Evolutionary conservation across 2,797 vertebrate genomes (phyloP).

Genomic region (Anolis apletophallus): DNA sequence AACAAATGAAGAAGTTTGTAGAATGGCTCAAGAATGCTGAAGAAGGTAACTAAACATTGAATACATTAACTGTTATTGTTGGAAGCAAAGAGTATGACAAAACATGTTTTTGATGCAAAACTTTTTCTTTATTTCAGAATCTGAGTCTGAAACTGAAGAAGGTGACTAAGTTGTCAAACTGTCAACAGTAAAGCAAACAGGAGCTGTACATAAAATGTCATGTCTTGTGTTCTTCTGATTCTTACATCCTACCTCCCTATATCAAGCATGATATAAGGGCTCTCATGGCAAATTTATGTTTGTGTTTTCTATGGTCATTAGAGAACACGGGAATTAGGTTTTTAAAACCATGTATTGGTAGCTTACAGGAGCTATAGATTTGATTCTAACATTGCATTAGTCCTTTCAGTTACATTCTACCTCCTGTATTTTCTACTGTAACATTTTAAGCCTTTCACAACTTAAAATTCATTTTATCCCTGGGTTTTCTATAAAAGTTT

Average conservation of each 20-base stretch:
- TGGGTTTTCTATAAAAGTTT: constrained; percentile 81
- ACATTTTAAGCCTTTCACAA: constrained; percentile 86
- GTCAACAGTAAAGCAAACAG: constrained; percentile 85
- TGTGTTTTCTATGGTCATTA: constrained; percentile 83
- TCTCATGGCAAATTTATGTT: constrained; percentile 83
- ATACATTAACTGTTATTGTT: neutral
- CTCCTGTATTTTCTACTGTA: constrained; percentile 90
- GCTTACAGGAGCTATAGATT: constrained; percentile 79
- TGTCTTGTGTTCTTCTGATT: constrained; percentile 82
- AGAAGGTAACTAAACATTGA: constrained; percentile 83
- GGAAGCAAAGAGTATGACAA: too few species aligned
- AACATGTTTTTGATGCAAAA: neutral
- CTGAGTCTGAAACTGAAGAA: constrained; percentile 95
- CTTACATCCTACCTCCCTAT: constrained; percentile 90
- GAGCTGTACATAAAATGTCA: constrained; percentile 86
- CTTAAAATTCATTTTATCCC: constrained; percentile 80
- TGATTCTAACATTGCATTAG: constrained; percentile 79
- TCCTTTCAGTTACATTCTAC: constrained; percentile 87
- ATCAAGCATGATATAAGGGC: constrained; percentile 87
- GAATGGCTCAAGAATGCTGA: constrained; percentile 98
- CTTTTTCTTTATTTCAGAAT: constrained; percentile 83
- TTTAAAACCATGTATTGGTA: constrained; percentile 82
- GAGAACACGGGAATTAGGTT: constrained; percentile 77
- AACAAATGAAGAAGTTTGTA: constrained; percentile 98
- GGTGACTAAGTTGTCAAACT: constrained; percentile 87